Evolutionary conservation across 1,140 invertebrate genomes (phyloP).

Genomic region (Fopius arisanus): DNA sequence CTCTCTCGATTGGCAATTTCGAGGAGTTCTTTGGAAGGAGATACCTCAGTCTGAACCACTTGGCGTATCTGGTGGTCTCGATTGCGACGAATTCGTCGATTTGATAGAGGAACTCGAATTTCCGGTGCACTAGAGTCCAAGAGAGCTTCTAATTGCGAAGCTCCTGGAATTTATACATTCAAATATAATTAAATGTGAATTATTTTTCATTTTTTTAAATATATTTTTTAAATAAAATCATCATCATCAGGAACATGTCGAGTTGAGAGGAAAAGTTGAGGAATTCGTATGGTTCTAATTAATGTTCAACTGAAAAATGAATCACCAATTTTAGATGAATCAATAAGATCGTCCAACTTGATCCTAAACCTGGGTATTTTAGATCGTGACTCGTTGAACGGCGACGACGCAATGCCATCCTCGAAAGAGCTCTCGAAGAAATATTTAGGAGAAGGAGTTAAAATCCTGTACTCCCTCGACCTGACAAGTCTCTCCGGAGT

Average conservation of each 20-base stretch:
- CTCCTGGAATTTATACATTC: slow-evolving; percentile 32
- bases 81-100: slow-evolving; percentile 4
- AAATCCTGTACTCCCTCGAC: slow-evolving; percentile 51
- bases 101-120: slow-evolving; percentile 17
- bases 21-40: not conserved
- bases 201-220: too few relatives aligned
- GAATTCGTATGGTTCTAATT: too few relatives aligned
- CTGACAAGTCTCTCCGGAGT: slow-evolving; percentile 55
- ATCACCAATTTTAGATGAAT: slow-evolving; percentile 41
- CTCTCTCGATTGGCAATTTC: slow-evolving; percentile 24
- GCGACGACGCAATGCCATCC: not conserved
- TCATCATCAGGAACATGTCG: too few relatives aligned
- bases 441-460: slow-evolving; percentile 47
- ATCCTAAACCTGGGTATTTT: not conserved
- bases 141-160: slow-evolving; percentile 35
- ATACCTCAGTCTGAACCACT: not conserved
- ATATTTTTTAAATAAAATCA: too few relatives aligned
- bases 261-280: too few relatives aligned
- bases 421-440: slow-evolving; percentile 18
- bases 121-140: slow-evolving; percentile 16
- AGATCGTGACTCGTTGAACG: not conserved
- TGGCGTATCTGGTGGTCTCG: not conserved
- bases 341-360: slow-evolving; percentile 39
- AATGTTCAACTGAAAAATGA: not conserved
- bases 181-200: not conserved